A percentile compares a stretch with the other conserved stretches of the same genome.
These are phyloP conservation scores for Ochropleura plecta DNA, from an alignment of 2,888 invertebrate species.

Conservation along the genomic window DNA sequence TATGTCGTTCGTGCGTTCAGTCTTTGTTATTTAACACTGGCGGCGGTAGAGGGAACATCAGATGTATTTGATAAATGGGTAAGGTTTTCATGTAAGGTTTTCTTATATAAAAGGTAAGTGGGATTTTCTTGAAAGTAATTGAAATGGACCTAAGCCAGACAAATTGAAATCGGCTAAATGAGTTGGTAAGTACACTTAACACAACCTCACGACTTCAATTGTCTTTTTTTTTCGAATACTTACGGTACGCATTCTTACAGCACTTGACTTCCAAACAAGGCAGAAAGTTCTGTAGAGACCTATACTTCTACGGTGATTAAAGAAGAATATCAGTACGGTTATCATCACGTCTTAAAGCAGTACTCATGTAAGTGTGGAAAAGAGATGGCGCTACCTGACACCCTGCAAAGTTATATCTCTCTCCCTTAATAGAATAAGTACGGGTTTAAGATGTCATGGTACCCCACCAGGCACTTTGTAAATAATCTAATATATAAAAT, in stretches of 20 bases:
- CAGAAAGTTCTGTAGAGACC: not conserved
- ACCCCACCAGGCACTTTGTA: too few relatives aligned
- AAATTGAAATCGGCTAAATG: conserved; percentile 7
- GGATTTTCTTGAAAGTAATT: conserved; percentile 29
- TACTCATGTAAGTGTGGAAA: too few relatives aligned
- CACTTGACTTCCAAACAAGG: conserved; percentile 10
- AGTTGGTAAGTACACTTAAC: conserved; percentile 1
- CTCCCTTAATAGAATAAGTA: too few relatives aligned
- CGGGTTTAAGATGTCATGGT: too few relatives aligned
- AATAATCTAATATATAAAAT: too few relatives aligned
- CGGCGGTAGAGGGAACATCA: conserved; percentile 50
- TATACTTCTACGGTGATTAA: too few relatives aligned
- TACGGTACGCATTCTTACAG: not conserved
- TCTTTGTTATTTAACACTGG: conserved; percentile 63
- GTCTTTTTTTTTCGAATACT: not conserved
- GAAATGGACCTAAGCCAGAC: not conserved
- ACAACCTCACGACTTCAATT: not conserved
- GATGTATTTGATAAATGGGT: conserved; percentile 53
- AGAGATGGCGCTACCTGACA: too few relatives aligned
- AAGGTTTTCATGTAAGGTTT: conserved; percentile 28
- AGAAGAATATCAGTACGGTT: too few relatives aligned
- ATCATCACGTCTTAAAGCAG: too few relatives aligned
- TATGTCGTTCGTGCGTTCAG: conserved; percentile 45
- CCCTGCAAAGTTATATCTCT: too few relatives aligned
- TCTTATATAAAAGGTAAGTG: conserved; percentile 38